Evolutionary conservation across 2,113 vertebrate species (phyloP).

Genomic region (Marmota flaviventris): DNA sequence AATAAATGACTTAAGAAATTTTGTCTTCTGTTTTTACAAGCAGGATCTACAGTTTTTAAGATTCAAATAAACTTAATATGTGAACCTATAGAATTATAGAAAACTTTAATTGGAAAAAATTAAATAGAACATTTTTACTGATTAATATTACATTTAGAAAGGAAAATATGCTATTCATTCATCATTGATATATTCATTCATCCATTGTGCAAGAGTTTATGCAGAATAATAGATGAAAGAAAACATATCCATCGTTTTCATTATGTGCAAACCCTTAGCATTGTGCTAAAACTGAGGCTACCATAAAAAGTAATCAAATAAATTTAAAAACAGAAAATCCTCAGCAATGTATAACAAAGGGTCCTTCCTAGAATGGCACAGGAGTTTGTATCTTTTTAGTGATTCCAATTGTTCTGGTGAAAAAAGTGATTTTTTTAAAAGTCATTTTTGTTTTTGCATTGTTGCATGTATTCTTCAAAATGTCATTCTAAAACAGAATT

Average conservation of each 20-base stretch:
- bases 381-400: neutral
- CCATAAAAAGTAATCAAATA: neutral
- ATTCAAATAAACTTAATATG: neutral
- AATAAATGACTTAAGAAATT: neutral
- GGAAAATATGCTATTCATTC: neutral
- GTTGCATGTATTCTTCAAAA: neutral
- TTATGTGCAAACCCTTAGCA: neutral
- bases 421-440: neutral
- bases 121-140: neutral
- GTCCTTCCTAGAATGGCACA: neutral
- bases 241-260: neutral
- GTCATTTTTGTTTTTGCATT: neutral
- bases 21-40: neutral
- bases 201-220: neutral
- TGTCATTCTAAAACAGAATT: constrained; percentile 1
- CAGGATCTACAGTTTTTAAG: neutral
- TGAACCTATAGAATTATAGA: neutral
- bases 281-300: neutral
- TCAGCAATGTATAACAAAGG: neutral
- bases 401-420: neutral
- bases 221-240: neutral
- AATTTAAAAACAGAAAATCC: neutral
- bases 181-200: neutral
- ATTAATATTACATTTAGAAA: neutral
- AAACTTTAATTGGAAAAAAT: neutral